These are phyloP conservation scores for Macrobrachium nipponense DNA, from an alignment of 1,140 invertebrate species.

Conservation along the genomic window DNA sequence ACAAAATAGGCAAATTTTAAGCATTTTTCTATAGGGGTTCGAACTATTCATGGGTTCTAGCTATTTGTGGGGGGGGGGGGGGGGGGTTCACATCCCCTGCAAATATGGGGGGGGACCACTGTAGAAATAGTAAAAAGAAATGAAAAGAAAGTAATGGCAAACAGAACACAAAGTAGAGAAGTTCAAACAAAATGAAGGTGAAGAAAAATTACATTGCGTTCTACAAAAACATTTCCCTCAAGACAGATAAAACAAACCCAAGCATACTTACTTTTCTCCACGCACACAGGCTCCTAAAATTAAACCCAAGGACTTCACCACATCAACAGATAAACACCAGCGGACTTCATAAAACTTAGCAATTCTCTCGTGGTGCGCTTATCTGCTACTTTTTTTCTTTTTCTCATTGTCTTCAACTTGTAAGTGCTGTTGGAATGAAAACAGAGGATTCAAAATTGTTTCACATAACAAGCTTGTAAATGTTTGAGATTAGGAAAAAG, in stretches of 20 bases:
- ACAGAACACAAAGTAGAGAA: no score
- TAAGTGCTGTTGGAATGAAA: constrained; percentile 55
- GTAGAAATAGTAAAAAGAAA: no score
- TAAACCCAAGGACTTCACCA: constrained; percentile 55
- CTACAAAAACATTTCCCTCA: no score
- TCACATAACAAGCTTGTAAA: background rate
- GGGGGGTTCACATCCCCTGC: no score
- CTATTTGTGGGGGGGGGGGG: no score
- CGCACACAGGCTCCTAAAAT: constrained; percentile 51
- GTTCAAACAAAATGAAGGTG: no score
- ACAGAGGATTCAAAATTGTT: background rate
- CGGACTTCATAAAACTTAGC: constrained; percentile 59
- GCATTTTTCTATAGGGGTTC: no score
- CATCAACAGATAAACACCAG: constrained; percentile 60
- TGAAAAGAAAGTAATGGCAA: no score
- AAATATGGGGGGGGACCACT: no score
- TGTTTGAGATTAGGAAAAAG: background rate
- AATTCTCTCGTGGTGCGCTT: constrained; percentile 56
- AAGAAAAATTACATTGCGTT: no score
- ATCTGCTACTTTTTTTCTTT: constrained; percentile 52
- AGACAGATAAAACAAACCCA: background rate
- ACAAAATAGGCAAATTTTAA: no score
- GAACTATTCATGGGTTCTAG: no score
- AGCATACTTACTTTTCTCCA: constrained; percentile 39
- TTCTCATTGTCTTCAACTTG: constrained; percentile 60